Evolutionary conservation across 2,113 vertebrate species (phyloP).

Genomic region (Hymenochirus boettgeri): DNA sequence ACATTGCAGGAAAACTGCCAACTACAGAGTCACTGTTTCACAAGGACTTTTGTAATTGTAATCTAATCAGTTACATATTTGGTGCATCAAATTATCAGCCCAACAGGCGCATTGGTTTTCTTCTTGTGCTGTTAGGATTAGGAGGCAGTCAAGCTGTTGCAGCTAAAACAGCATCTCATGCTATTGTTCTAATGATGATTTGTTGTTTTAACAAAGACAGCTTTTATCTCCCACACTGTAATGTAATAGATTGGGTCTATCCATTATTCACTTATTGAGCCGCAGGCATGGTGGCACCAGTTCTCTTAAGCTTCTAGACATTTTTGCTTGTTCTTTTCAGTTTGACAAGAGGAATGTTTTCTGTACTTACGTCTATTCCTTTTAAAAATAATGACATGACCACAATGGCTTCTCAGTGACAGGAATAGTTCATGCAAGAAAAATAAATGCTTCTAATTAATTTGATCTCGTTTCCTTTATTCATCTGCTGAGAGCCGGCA

Average conservation of each 20-base stretch:
- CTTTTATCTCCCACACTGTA: conserved; percentile 33
- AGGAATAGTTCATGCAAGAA: conserved; percentile 2
- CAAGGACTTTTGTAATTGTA: conserved; percentile 51
- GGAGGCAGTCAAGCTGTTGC: conserved; percentile 22
- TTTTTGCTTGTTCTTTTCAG: conserved; percentile 26
- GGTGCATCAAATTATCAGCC: conserved; percentile 44
- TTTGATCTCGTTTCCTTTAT: conserved; percentile 8
- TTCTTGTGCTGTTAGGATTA: conserved; percentile 4
- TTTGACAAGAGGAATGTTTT: conserved; percentile 34
- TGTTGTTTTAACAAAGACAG: conserved; percentile 32
- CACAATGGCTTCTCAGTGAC: conserved; percentile 35
- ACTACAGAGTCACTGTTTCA: conserved; percentile 53
- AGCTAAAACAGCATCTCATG: conserved; percentile 15
- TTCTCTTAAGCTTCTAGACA: conserved; percentile 25
- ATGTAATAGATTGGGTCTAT: conserved; percentile 25
- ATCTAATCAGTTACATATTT: conserved; percentile 55
- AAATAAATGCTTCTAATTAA: conserved; percentile 44
- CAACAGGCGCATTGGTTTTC: conserved; percentile 34
- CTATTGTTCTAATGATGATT: conserved; percentile 39
- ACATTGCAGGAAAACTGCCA: conserved; percentile 54
- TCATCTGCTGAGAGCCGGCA: conserved; percentile 27
- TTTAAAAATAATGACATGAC: conserved; percentile 16
- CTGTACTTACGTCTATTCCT: background rate
- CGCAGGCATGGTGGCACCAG: conserved; percentile 6
- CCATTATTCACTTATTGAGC: conserved; percentile 26